Evolutionary conservation across 2,797 vertebrate species (phyloP).

Genomic region (Amblyopsis hoosieri): DNA sequence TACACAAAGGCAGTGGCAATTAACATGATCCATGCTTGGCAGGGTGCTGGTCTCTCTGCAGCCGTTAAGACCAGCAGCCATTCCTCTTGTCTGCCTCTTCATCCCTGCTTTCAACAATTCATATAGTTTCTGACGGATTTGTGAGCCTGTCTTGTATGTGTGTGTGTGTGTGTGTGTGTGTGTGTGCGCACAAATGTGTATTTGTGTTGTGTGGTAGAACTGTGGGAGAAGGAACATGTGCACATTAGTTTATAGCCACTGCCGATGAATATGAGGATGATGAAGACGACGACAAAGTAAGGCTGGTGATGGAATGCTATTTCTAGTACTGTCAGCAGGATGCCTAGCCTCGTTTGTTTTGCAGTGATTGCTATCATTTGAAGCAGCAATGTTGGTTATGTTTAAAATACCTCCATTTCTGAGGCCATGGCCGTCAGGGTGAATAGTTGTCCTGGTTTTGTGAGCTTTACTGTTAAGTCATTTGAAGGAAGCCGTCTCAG

Average conservation of each 20-base stretch:
- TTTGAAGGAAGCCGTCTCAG: too few species aligned
- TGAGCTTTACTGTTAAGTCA: background rate
- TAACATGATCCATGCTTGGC: slow-evolving; percentile 73
- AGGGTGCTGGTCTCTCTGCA: slow-evolving; percentile 66
- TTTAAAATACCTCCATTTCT: slow-evolving; percentile 36
- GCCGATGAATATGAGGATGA: slow-evolving; percentile 21
- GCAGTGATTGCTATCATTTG: too few species aligned
- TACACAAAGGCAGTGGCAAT: slow-evolving; percentile 75
- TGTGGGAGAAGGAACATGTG: background rate
- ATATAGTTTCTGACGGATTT: slow-evolving; percentile 30
- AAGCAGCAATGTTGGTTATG: slow-evolving; percentile 18
- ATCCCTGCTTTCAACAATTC: slow-evolving; percentile 36
- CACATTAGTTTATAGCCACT: background rate
- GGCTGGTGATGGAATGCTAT: slow-evolving; percentile 34
- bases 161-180: slow-evolving; percentile 17
- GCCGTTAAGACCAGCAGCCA: slow-evolving; percentile 47
- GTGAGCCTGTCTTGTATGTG: slow-evolving; percentile 4
- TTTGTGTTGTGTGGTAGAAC: background rate
- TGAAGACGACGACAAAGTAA: slow-evolving; percentile 6
- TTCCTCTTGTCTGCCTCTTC: slow-evolving; percentile 5
- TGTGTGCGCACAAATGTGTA: slow-evolving; percentile 25
- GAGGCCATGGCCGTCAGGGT: slow-evolving; percentile 11
- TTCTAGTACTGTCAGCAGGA: slow-evolving; percentile 29
- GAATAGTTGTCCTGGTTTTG: slow-evolving; percentile 26
- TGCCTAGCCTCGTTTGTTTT: too few species aligned